Evolutionary conservation across 2,113 vertebrate genomes (phyloP).

Genomic region (Acanthisitta chloris): DNA sequence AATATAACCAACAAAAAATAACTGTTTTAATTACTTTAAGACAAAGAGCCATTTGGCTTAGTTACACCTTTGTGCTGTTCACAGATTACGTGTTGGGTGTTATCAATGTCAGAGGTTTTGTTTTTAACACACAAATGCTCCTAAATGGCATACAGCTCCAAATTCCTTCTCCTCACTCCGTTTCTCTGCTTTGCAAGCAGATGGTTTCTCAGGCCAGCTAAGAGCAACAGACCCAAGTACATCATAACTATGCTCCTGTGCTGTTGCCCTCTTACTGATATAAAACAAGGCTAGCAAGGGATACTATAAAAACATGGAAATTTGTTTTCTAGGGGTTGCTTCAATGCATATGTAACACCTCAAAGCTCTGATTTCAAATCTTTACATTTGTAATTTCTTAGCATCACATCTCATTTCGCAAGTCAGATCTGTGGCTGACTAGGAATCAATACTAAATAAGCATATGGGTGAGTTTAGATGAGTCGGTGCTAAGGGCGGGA

Average conservation of each 20-base stretch:
- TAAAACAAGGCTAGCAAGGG: background rate
- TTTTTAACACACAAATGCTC: background rate
- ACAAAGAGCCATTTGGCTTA: background rate
- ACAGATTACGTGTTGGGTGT: background rate
- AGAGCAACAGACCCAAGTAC: background rate
- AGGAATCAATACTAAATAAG: background rate
- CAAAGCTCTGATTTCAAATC: background rate
- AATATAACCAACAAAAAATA: background rate
- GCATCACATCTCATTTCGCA: background rate
- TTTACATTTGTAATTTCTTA: background rate
- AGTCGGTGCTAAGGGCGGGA: background rate
- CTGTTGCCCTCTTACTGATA: background rate
- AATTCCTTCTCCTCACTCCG: background rate
- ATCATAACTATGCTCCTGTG: background rate
- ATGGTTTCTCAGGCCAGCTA: background rate
- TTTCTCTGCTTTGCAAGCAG: background rate
- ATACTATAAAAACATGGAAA: background rate
- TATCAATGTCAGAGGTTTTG: background rate
- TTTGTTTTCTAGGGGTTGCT: background rate
- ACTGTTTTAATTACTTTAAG: background rate
- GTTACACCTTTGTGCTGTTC: background rate
- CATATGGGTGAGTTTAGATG: background rate
- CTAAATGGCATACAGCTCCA: background rate
- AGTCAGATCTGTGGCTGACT: background rate
- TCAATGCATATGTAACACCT: background rate